Evolutionary conservation across 2,888 invertebrate genomes (phyloP).

Genomic region (Himalopsyche anomala): DNA sequence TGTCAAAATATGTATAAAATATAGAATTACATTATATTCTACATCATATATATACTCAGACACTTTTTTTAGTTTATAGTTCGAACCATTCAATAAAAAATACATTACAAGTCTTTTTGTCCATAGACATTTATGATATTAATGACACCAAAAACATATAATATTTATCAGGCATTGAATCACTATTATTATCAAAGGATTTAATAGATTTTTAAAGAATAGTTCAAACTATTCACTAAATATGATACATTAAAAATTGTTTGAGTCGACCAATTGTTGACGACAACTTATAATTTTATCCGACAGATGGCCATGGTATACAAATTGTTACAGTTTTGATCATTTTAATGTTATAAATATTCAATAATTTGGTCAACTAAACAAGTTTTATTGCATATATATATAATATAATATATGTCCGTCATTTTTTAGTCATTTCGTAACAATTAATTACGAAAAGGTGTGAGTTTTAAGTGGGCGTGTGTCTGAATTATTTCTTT

Average conservation of each 20-base stretch:
- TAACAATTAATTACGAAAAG: background rate
- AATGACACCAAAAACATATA: too few species aligned
- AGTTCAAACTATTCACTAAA: background rate
- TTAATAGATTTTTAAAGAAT: background rate
- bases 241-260: constrained; percentile 18
- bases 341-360: background rate
- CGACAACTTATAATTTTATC: background rate
- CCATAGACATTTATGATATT: too few species aligned
- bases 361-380: background rate
- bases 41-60: background rate
- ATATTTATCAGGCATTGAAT: too few species aligned
- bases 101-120: background rate
- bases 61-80: background rate
- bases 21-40: constrained; percentile 10
- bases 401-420: constrained; percentile 28
- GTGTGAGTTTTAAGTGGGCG: constrained; percentile 32
- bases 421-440: constrained; percentile 38
- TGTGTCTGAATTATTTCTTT: constrained; percentile 15
- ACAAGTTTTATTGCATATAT: constrained; percentile 36
- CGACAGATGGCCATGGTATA: background rate
- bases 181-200: background rate
- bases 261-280: background rate
- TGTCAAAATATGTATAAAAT: constrained; percentile 41
- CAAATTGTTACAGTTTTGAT: background rate
- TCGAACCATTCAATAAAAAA: background rate